These are phyloP conservation scores for Paradisaea rubra DNA, from an alignment of 2,113 vertebrate genomes.

Conservation along the genomic window DNA sequence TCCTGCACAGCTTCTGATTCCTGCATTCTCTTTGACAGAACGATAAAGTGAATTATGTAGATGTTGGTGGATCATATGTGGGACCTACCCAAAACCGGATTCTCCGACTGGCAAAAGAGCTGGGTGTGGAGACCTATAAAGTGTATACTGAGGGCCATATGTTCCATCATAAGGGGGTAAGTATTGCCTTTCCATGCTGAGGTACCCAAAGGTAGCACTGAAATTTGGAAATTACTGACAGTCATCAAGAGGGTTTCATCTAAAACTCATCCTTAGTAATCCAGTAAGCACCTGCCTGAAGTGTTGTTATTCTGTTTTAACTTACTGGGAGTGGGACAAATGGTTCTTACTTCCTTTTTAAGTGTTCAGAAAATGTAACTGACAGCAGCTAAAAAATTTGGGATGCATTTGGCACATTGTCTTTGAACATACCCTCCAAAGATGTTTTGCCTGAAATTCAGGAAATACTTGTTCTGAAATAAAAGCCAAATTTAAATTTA, in stretches of 20 bases:
- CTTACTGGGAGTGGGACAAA: background rate
- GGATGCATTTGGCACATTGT: background rate
- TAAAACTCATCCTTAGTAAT: background rate
- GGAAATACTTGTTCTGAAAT: background rate
- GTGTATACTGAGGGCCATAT: slow-evolving; percentile 67
- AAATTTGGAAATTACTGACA: background rate
- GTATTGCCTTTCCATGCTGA: background rate
- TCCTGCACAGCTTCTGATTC: background rate
- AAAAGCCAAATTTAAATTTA: background rate
- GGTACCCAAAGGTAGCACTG: background rate
- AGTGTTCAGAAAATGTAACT: background rate
- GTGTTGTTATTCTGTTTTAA: background rate
- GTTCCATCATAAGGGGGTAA: slow-evolving; percentile 73
- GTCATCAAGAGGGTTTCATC: background rate
- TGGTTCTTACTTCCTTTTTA: background rate
- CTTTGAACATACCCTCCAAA: background rate
- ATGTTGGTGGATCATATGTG: slow-evolving; percentile 79
- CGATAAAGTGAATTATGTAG: slow-evolving; percentile 71
- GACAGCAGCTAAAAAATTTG: background rate
- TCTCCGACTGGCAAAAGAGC: slow-evolving; percentile 75
- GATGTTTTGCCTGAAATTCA: background rate
- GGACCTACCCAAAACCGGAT: slow-evolving; percentile 83
- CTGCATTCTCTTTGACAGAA: slow-evolving; percentile 64
- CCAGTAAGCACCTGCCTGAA: background rate
- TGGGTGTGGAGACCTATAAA: slow-evolving; percentile 79